These are phyloP conservation scores for Drosophila pseudoobscura DNA, from an alignment of 1,140 invertebrate species.

Conservation along the genomic window DNA sequence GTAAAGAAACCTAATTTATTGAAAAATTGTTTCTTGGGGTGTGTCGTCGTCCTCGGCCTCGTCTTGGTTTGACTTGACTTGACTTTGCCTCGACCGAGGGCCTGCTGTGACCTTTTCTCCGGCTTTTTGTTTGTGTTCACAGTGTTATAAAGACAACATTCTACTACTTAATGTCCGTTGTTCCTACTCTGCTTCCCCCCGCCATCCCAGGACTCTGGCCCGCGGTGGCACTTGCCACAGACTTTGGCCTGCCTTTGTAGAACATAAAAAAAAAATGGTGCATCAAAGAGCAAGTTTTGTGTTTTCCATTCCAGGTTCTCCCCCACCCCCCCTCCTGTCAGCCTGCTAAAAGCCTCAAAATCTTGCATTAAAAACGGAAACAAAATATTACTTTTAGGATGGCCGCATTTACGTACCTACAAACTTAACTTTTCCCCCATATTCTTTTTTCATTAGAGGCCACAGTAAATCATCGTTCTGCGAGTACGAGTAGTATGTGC, in stretches of 20 bases:
- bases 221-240: conserved; percentile 1
- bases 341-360: conserved; percentile 61
- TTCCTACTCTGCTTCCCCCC: conserved; percentile 36
- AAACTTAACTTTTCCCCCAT: conserved; percentile 23
- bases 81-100: conserved; percentile 42
- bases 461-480: conserved; percentile 37
- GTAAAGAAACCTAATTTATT: conserved; percentile 81
- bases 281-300: conserved; percentile 73
- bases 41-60: conserved; percentile 35
- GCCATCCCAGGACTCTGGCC: background rate
- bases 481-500: background rate
- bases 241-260: conserved; percentile 20
- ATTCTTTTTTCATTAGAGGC: conserved; percentile 55
- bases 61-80: conserved; percentile 36
- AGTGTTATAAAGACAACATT: conserved; percentile 81
- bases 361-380: conserved; percentile 56
- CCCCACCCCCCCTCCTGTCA: conserved; percentile 14
- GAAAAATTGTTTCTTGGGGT: conserved; percentile 76
- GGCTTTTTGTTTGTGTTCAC: conserved; percentile 72
- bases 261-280: conserved; percentile 45
- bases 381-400: conserved; percentile 63
- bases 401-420: conserved; percentile 40
- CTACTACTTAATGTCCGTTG: conserved; percentile 76
- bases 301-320: conserved; percentile 40
- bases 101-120: conserved; percentile 72